A percentile compares a stretch with the other conserved stretches of the same genome.
phyloP scores from a whole-genome alignment of 2,888 invertebrate genomes.

The Limnephilus lunatus region DNA sequence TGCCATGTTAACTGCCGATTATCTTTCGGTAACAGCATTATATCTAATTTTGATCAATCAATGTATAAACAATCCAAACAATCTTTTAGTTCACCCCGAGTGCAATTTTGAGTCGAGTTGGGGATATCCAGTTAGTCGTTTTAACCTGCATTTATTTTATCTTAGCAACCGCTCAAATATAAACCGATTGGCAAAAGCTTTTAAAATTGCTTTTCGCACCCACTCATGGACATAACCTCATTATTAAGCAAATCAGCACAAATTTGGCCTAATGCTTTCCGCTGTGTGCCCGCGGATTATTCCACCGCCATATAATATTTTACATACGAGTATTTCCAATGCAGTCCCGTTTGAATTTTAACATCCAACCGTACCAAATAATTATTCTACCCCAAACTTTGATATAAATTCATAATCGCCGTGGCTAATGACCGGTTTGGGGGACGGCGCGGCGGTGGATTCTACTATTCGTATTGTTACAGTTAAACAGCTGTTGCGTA shows the following conservation, averaged over 20 bases:
- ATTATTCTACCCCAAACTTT: background rate
- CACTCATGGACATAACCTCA: background rate
- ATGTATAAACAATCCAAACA: too few relatives aligned
- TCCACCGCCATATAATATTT: background rate
- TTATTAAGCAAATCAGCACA: background rate
- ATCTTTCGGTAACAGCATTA: too few relatives aligned
- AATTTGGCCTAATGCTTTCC: background rate
- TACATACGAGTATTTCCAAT: background rate
- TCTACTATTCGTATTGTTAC: conserved; percentile 42
- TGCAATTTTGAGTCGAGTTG: background rate
- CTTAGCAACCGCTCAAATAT: background rate
- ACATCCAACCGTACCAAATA: background rate
- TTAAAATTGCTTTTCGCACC: background rate
- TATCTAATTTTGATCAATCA: too few relatives aligned
- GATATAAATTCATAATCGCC: conserved; percentile 39
- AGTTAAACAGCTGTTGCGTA: conserved; percentile 51
- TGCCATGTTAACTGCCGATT: too few relatives aligned
- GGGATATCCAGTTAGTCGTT: background rate
- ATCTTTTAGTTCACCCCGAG: too few relatives aligned
- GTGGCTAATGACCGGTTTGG: conserved; percentile 45
- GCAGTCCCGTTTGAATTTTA: background rate
- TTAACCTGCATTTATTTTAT: background rate
- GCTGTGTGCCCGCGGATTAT: background rate
- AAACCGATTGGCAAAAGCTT: background rate
- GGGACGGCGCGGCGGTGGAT: conserved; percentile 31